Base-by-base conservation (phyloP, 1,140 invertebrate genomes). In the Eupeodes corollae region DNA sequence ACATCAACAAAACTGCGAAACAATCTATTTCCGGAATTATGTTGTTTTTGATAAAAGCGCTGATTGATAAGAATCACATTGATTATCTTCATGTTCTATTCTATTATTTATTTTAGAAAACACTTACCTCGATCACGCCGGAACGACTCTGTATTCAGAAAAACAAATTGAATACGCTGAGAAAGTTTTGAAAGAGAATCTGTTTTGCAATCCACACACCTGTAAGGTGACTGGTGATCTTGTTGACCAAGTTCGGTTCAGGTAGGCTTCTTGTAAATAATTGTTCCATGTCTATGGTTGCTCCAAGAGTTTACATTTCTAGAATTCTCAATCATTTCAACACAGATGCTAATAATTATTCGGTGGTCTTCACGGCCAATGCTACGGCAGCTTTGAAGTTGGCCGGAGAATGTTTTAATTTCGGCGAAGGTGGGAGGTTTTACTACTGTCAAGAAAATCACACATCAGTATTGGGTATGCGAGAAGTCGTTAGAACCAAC, bases 391-490 rank as follows among this genome's bases (percentile, higher is more conserved):
- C 86, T 1, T 61, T 97, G 6, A 92, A 92, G 74, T 56, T 88
- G 42, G 68, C 95, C 11, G 85, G 83, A 3, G 91, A 97, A 66
- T 74, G 76, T 52, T 97, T 97, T 69, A 57, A 75, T 37, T 91
- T 81, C 63, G 50, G 48, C 13, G 42, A 51, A 47, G 47, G 50
- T 30, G 85, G 85, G 15, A 69, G 74, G 37, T 88, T 94, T 66
- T 78, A 82, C 14, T 93, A 96, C 63, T 70, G 88, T 34, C 76
- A 83, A 58, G 92, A 98, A 62, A 96, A 91, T 66, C 94, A 98
- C 61, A 98, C 93, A 1, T 97, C 92, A 6, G 89, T 95, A 2
- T 72, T 96, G 50, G 93, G 93, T 14, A 86, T 96, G 79, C 73
- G 92, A 63, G 87, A 87, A 70, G 49, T 80, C 51, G 69, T 70